These are phyloP conservation scores for Xerus inauris DNA, from an alignment of 2,113 vertebrate species.

Conservation along the genomic window DNA sequence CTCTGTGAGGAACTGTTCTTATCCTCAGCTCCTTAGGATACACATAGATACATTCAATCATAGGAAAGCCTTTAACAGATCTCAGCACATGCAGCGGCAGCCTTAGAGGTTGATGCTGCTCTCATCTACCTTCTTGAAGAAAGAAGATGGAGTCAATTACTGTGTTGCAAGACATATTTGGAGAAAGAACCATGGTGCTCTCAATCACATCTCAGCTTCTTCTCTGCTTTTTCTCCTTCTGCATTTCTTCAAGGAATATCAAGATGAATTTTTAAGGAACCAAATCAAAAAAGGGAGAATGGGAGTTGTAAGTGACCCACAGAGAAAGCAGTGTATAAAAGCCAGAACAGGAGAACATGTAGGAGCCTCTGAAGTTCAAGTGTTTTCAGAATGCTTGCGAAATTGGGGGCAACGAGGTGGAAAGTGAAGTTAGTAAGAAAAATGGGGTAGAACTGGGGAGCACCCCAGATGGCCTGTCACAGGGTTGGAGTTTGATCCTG, in stretches of 20 bases:
- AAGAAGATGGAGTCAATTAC: rapidly evolving
- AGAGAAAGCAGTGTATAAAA: neutral
- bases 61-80: neutral
- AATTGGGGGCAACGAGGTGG: neutral
- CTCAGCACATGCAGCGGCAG: too few species aligned
- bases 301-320: too few species aligned
- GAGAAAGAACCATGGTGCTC: rapidly evolving
- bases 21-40: neutral
- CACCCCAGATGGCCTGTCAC: rapidly evolving
- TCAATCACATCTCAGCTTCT: rapidly evolving
- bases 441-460: too few species aligned
- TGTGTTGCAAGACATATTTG: too few species aligned
- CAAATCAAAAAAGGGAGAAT: neutral
- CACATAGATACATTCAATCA: rapidly evolving
- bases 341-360: neutral
- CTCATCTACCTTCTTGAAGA: neutral
- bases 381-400: neutral
- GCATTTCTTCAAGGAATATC: neutral
- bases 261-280: too few species aligned
- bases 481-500: neutral
- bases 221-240: neutral
- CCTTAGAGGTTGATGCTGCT: neutral
- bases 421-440: neutral
- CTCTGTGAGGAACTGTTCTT: rapidly evolving
- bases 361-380: neutral